phyloP scores from a whole-genome alignment of 2,797 vertebrate genomes.

The Fundulus diaphanus region DNA sequence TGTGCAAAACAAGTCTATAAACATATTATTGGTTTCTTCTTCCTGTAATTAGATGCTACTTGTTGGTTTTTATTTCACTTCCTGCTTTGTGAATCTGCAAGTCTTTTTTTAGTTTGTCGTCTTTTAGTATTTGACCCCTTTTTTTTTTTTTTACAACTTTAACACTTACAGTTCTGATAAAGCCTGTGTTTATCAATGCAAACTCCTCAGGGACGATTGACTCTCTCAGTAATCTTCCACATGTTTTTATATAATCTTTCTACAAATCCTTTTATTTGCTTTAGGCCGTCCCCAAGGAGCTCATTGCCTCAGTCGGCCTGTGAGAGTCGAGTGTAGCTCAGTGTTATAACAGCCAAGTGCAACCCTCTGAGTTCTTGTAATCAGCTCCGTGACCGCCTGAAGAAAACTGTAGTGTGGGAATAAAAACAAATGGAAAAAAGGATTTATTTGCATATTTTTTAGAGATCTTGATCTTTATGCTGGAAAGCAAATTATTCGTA shows the following conservation, averaged over 20 bases:
- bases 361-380: constrained; percentile 5
- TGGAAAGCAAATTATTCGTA: neutral
- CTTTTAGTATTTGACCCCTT: neutral
- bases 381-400: neutral
- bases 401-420: constrained; percentile 17
- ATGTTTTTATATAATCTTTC: constrained; percentile 14
- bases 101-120: neutral
- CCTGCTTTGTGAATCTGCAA: neutral
- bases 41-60: neutral
- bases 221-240: constrained; percentile 13
- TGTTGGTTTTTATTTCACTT: neutral
- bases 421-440: constrained; percentile 1
- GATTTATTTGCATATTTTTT: constrained; percentile 3
- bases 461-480: neutral
- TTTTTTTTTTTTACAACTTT: neutral
- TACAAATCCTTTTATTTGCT: constrained; percentile 34
- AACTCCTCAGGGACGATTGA: neutral
- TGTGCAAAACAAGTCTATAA: neutral
- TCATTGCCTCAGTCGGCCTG: constrained; percentile 22
- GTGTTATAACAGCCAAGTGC: constrained; percentile 14
- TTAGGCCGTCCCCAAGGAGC: constrained; percentile 27
- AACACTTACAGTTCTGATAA: neutral
- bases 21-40: neutral
- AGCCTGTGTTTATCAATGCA: constrained; percentile 4
- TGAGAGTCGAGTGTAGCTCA: constrained; percentile 24